These are phyloP conservation scores for Rhizoglyphus robini DNA, from an alignment of 1,140 invertebrate genomes.

Conservation along the genomic window DNA sequence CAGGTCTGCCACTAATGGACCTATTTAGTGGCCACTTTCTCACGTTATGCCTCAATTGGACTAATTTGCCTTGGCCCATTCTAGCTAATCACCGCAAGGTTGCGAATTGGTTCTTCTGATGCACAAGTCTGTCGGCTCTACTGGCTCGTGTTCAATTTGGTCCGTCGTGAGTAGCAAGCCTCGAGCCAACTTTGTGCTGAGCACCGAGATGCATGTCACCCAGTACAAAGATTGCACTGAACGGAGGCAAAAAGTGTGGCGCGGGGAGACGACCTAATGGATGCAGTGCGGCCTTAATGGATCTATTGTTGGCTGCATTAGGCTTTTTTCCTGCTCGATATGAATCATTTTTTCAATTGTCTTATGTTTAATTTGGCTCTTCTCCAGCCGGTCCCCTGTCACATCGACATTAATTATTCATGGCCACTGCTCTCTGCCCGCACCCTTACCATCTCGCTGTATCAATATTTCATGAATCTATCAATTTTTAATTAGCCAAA, in stretches of 20 bases:
- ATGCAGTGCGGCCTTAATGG: background rate
- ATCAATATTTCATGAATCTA: background rate
- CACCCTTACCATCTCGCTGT: background rate
- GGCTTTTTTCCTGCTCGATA: background rate
- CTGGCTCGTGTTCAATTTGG: too few relatives aligned
- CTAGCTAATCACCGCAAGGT: background rate
- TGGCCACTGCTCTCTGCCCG: conserved; percentile 1
- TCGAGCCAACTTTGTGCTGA: background rate
- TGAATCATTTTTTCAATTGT: conserved; percentile 14
- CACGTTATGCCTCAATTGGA: too few relatives aligned
- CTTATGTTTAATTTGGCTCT: conserved; percentile 14
- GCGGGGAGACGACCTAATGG: background rate
- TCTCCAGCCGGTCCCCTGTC: conserved; percentile 1
- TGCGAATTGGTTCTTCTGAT: background rate
- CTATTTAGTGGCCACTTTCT: background rate
- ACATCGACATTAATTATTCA: conserved; percentile 11
- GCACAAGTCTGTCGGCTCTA: too few relatives aligned
- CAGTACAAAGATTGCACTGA: too few relatives aligned
- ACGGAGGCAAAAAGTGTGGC: background rate
- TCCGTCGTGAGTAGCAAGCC: too few relatives aligned
- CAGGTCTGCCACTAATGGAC: background rate
- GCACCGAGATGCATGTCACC: too few relatives aligned
- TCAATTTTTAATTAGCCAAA: conserved; percentile 8
- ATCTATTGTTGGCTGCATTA: background rate
- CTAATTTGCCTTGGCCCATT: background rate